A percentile compares a stretch with the other conserved stretches of the same genome.
Evolutionary conservation across 2,113 vertebrate genomes (phyloP).

Genomic region (Tragelaphus strepsiceros): DNA sequence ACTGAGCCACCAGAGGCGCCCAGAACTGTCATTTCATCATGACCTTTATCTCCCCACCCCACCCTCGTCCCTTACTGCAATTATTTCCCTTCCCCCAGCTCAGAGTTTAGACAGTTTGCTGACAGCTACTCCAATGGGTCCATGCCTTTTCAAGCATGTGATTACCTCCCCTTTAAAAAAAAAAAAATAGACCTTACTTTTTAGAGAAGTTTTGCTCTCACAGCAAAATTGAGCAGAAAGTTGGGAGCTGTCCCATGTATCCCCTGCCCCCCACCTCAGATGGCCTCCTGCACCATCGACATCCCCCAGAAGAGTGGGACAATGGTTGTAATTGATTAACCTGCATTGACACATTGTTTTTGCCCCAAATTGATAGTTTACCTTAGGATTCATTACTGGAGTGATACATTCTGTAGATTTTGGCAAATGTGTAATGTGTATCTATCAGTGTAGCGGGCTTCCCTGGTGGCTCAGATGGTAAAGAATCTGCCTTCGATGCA

Average conservation of each 20-base stretch:
- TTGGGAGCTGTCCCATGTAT: background rate
- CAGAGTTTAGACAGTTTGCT: background rate
- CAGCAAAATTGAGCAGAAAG: background rate
- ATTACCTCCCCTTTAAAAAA: background rate
- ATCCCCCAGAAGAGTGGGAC: fast-evolving
- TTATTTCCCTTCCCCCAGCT: background rate
- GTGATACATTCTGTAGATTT: fast-evolving
- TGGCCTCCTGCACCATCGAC: fast-evolving
- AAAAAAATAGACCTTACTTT: background rate
- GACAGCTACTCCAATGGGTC: no score
- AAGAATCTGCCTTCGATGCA: background rate
- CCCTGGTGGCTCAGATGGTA: background rate
- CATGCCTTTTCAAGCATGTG: background rate
- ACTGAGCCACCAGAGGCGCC: background rate
- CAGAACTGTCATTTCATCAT: background rate
- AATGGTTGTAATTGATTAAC: background rate
- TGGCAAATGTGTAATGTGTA: background rate
- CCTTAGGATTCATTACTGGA: background rate
- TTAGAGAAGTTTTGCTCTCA: background rate
- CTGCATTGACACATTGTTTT: fast-evolving
- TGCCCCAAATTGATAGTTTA: fast-evolving
- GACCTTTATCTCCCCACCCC: no score
- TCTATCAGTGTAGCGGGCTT: background rate
- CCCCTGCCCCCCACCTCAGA: background rate
- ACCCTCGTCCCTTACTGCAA: fast-evolving